phyloP scores from a whole-genome alignment of 2,797 vertebrate species.

The Chloroceryle amazona region DNA sequence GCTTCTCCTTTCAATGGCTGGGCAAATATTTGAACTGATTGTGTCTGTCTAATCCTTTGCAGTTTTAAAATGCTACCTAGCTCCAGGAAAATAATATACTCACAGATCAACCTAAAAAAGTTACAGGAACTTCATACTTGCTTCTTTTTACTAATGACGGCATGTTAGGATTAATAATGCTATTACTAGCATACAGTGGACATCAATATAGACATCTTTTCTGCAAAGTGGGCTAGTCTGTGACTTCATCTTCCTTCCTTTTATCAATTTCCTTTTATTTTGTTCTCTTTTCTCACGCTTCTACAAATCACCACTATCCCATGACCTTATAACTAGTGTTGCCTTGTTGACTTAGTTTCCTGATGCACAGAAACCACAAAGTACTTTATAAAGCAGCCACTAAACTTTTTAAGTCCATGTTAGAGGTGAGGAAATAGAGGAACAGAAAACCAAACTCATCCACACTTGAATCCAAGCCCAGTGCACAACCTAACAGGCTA shows the following conservation, averaged over 20 bases:
- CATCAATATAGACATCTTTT: background rate
- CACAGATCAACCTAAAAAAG: background rate
- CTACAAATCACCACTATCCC: background rate
- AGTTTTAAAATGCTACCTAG: slow-evolving; percentile 29
- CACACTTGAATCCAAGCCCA: background rate
- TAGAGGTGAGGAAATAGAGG: background rate
- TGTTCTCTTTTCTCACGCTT: background rate
- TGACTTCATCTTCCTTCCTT: background rate
- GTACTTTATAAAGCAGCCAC: background rate
- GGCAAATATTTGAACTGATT: slow-evolving; percentile 63
- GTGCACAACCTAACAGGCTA: background rate
- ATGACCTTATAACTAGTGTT: background rate
- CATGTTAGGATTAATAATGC: background rate
- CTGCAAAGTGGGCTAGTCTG: background rate
- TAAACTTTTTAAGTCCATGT: background rate
- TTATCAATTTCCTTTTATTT: background rate
- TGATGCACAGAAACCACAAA: background rate
- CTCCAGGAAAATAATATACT: background rate
- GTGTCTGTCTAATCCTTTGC: slow-evolving; percentile 26
- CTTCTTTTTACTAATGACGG: background rate
- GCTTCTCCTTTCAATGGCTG: slow-evolving; percentile 28
- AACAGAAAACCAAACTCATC: background rate
- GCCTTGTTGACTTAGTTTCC: background rate
- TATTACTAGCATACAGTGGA: background rate
- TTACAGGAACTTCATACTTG: background rate